These are phyloP conservation scores for Oedothorax gibbosus DNA, from an alignment of 1,140 invertebrate genomes.

Conservation along the genomic window DNA sequence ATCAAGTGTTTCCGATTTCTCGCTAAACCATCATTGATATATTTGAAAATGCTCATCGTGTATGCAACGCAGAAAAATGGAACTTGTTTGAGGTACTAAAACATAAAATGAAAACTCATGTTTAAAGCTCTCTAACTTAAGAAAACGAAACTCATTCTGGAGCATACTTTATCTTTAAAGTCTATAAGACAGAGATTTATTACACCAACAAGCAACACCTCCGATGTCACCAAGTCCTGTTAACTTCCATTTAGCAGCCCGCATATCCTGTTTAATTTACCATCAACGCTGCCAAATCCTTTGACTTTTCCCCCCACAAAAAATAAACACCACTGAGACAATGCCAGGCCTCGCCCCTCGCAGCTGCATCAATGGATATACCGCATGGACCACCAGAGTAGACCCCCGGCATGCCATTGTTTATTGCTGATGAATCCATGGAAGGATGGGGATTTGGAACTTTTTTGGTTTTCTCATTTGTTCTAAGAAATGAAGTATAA, in stretches of 20 bases:
- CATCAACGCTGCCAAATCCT: background rate
- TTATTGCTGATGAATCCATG: background rate
- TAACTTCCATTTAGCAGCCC: background rate
- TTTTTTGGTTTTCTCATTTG: too few species aligned
- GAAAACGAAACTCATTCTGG: too few species aligned
- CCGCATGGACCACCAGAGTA: background rate
- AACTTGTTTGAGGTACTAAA: too few species aligned
- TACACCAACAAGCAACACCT: background rate
- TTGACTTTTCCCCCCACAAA: background rate
- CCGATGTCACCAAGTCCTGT: background rate
- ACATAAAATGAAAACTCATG: too few species aligned
- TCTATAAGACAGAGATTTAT: background rate
- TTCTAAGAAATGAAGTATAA: too few species aligned
- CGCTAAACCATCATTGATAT: too few species aligned
- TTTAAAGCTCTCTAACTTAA: too few species aligned
- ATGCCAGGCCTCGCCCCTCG: background rate
- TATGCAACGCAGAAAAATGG: too few species aligned
- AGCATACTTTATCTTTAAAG: too few species aligned
- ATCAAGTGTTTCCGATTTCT: too few species aligned
- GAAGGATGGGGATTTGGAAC: too few species aligned
- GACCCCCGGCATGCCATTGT: background rate
- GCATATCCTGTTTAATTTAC: background rate
- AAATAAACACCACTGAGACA: constrained; percentile 3
- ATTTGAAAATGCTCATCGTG: too few species aligned
- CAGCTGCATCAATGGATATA: constrained; percentile 1